Evolutionary conservation across 2,797 vertebrate species (phyloP).

Genomic region (Spinus pinus): DNA sequence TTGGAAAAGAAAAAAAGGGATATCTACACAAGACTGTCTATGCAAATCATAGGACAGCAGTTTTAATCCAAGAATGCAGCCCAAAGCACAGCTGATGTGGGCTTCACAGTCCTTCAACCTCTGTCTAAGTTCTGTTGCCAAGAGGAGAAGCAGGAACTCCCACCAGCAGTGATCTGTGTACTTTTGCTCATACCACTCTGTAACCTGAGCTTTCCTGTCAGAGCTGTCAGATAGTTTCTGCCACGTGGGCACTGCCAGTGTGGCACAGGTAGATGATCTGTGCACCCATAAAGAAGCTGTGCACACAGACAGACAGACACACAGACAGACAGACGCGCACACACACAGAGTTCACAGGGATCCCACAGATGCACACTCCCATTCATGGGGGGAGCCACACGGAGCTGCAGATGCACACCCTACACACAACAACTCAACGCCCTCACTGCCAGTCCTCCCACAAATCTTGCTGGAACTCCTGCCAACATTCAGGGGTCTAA

Average conservation of each 20-base stretch:
- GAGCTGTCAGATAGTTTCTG: not conserved
- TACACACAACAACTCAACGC: fast-evolving
- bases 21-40: not conserved
- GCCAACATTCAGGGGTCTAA: not conserved
- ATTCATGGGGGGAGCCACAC: not conserved
- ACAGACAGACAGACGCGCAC: not conserved
- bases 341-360: not conserved
- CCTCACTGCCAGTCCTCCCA: not conserved
- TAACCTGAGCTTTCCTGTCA: not conserved
- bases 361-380: not conserved
- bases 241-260: not conserved
- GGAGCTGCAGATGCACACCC: not conserved
- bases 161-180: not conserved
- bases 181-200: not conserved
- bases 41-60: not conserved
- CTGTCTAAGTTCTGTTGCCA: not conserved
- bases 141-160: not conserved
- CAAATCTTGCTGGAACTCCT: not conserved
- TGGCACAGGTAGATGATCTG: fast-evolving
- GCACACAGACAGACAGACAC: not conserved
- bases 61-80: not conserved
- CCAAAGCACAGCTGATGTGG: not conserved
- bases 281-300: not conserved
- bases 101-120: not conserved
- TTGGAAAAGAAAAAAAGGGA: not conserved